A percentile compares a stretch with the other conserved stretches of the same genome.
Evolutionary conservation across 2,888 invertebrate species (phyloP).

Genomic region (Urechis unicinctus): DNA sequence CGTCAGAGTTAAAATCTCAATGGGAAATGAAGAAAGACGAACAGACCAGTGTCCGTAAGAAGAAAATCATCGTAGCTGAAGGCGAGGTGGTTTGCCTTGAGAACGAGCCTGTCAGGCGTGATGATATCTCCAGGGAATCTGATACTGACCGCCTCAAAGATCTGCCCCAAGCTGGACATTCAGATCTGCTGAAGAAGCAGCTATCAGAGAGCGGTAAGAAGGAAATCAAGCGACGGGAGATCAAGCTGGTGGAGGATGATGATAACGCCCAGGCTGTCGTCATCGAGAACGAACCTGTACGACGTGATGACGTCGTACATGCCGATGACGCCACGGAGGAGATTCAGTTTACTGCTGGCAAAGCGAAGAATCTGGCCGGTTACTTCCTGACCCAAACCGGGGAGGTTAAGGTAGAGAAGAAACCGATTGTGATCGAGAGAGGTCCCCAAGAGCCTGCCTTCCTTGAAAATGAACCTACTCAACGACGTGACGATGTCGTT

Average conservation of each 20-base stretch:
- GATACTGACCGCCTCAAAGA: neutral
- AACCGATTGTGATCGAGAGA: conserved; percentile 6
- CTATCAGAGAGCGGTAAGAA: neutral
- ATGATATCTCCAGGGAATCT: neutral
- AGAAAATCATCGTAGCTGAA: conserved; percentile 9
- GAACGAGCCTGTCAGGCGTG: neutral
- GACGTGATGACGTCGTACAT: conserved; percentile 5
- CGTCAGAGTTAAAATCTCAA: neutral
- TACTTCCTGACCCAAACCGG: conserved; percentile 2
- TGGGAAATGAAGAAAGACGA: conserved; percentile 6
- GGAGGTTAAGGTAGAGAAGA: neutral
- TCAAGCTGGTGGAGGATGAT: conserved; percentile 9
- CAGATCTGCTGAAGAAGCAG: neutral
- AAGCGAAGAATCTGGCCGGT: conserved; percentile 6
- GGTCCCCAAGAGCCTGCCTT: neutral
- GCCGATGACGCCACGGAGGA: conserved; percentile 7
- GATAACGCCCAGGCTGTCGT: conserved; percentile 1
- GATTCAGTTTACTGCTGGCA: conserved; percentile 1
- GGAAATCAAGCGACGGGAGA: neutral
- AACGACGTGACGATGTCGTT: conserved; percentile 5
- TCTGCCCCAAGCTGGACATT: conserved; percentile 3
- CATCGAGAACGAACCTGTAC: conserved; percentile 8
- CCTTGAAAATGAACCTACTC: conserved; percentile 9
- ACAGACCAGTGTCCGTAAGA: conserved; percentile 1
- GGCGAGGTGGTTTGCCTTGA: conserved; percentile 2